Base-by-base conservation (phyloP, 2,797 vertebrate genomes). In the Acridotheres tristis region DNA sequence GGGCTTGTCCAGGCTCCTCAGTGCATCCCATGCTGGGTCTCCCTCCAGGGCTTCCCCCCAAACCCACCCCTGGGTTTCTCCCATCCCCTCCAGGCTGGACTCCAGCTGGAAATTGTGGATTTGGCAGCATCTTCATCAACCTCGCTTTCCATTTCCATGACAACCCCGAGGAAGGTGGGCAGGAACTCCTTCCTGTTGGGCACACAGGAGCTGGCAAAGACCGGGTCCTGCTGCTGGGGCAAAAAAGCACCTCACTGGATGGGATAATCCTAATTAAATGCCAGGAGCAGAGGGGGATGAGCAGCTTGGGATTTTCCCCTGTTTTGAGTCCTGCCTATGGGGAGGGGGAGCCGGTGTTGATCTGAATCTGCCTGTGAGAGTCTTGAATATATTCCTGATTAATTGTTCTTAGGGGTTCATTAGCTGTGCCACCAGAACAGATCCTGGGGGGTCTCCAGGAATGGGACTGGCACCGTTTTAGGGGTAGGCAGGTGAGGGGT, bases 101-200 rank as follows among this genome's bases (percentile, higher is more conserved):
- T 47, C 87, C 82, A 72, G 78, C 36, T 53, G 85, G 42, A 61
- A 47, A 21, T 2, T 11, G 61, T 8, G 75, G n/a, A 6, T 89
- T 79, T 71, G 93, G 89, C 92, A 77, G 91, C 91, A 27, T 72
- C 78, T 88, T 50, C 13, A 76, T 90, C 82, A 16, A 7, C 43
- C 73, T 38, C 76, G 85, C 10, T 85, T 71, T 32, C 29, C 16
- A 94, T 96, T 90, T 75, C 91, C 94, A 91, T 93, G 95, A 75
- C 91, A 91, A 92, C 93, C 53, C n/a, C 2, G 2, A 18, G 66
- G 73, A 92, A 80, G 89, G 93, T 65, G 85, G 75, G 93, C 88
- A 92, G 67, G 1, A 43, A 7, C 54, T 58, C 61, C 65, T 54
- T 85, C 61, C 72, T 11, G 3, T 1, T 3, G 48, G n/a, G 6